These are phyloP conservation scores for Phrixothrix hirtus DNA, from an alignment of 2,888 invertebrate genomes.

Conservation along the genomic window DNA sequence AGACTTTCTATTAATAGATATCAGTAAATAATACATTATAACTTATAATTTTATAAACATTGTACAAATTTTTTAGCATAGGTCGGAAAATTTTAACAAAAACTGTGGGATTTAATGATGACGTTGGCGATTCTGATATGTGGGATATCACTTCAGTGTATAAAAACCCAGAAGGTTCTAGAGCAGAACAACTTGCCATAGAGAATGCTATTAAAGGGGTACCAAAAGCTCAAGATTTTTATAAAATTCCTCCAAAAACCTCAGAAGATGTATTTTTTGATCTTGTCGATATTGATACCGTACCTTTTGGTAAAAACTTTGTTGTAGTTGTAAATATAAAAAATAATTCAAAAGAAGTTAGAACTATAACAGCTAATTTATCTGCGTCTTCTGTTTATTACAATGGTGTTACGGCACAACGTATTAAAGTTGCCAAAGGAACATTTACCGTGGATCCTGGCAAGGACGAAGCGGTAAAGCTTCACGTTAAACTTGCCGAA, in stretches of 20 bases:
- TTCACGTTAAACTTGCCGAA: conserved; percentile 67
- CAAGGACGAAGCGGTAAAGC: conserved; percentile 65
- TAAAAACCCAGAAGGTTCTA: conserved; percentile 66
- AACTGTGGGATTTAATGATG: conserved; percentile 64
- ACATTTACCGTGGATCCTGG: conserved; percentile 65
- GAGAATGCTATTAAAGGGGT: conserved; percentile 69
- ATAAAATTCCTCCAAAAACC: conserved; percentile 63
- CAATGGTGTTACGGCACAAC: conserved; percentile 69
- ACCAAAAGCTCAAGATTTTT: conserved; percentile 64
- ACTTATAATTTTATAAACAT: too few species aligned
- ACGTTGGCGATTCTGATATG: conserved; percentile 67
- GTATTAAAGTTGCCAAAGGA: conserved; percentile 65
- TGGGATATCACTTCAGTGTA: conserved; percentile 69
- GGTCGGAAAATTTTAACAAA: conserved; percentile 72
- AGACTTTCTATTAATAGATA: conserved; percentile 67
- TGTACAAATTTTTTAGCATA: conserved; percentile 64
- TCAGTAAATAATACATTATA: conserved; percentile 59
- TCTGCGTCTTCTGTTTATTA: conserved; percentile 70
- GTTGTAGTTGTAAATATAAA: conserved; percentile 68
- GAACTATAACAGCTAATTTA: conserved; percentile 66
- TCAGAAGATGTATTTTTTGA: conserved; percentile 68
- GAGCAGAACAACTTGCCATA: conserved; percentile 68
- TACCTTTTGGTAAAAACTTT: conserved; percentile 69
- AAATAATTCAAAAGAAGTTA: conserved; percentile 60
- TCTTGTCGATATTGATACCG: conserved; percentile 67